Conservation (phyloP, 2,113 vertebrate genomes). For the Gadus macrocephalus region DNA sequence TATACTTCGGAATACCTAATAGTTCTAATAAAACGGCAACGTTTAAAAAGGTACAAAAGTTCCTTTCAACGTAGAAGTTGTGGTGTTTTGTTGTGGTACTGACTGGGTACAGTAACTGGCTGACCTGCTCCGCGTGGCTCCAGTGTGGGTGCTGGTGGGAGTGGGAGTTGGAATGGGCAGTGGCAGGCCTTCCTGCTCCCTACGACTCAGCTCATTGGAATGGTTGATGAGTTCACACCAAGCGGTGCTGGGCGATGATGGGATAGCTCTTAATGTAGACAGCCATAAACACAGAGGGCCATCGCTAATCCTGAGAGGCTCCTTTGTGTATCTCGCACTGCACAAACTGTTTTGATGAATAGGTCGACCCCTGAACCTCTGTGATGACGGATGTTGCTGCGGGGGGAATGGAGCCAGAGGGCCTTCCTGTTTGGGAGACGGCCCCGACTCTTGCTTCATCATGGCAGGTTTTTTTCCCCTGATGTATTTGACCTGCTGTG, state of each 20-base stretch:
- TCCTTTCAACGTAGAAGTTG: no score
- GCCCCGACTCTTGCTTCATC: conserved; percentile 44
- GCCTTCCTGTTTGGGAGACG: conserved; percentile 57
- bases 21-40: no score
- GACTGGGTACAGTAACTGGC: no score
- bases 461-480: conserved; percentile 25
- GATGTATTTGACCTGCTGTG: conserved; percentile 17
- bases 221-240: conserved; percentile 71
- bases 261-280: conserved; percentile 77
- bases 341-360: conserved; percentile 97
- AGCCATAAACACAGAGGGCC: conserved; percentile 84
- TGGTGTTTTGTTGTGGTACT: no score
- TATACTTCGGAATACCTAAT: no score
- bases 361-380: conserved; percentile 75
- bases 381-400: conserved; percentile 76
- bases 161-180: conserved; percentile 9
- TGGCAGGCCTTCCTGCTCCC: conserved; percentile 11
- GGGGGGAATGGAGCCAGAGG: conserved; percentile 77
- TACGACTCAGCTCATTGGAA: conserved; percentile 67
- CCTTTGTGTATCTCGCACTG: conserved; percentile 83
- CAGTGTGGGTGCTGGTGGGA: not conserved
- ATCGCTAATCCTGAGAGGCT: conserved; percentile 82
- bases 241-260: conserved; percentile 54
- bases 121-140: no score
- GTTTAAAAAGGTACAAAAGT: no score